Evolutionary conservation across 1,140 invertebrate species (phyloP).

Genomic region (Drosophila tristis): DNA sequence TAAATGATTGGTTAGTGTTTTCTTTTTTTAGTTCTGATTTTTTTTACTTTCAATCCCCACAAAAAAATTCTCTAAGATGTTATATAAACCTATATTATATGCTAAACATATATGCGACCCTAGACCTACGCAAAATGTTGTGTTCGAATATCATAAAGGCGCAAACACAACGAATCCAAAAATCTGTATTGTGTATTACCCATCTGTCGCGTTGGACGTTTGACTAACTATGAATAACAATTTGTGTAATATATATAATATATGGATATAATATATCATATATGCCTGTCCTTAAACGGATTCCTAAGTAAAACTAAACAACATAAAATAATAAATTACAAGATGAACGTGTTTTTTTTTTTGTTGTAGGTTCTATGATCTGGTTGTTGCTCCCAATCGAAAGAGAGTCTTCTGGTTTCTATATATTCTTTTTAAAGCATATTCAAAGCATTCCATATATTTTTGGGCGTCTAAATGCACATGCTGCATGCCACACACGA

Average conservation of each 20-base stretch:
- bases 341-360: conserved; percentile 37
- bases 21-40: conserved; percentile 42
- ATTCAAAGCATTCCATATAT: conserved; percentile 79
- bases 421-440: conserved; percentile 68
- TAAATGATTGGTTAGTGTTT: conserved; percentile 30
- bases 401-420: conserved; percentile 40
- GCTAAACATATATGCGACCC: conserved; percentile 22
- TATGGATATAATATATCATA: conserved; percentile 20
- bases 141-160: conserved; percentile 39
- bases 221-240: conserved; percentile 59
- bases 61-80: conserved; percentile 27
- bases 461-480: conserved; percentile 62
- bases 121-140: conserved; percentile 37
- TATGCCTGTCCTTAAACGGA: conserved; percentile 25
- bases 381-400: conserved; percentile 20
- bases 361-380: not conserved
- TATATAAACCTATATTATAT: conserved; percentile 13
- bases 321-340: conserved; percentile 64
- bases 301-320: conserved; percentile 48
- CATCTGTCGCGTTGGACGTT: conserved; percentile 14
- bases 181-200: conserved; percentile 1
- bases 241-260: conserved; percentile 22
- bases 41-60: conserved; percentile 14
- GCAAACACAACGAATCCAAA: conserved; percentile 21
- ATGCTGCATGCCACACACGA: conserved; percentile 47